These are phyloP conservation scores for Kryphioiulus occultus DNA, from an alignment of 2,888 invertebrate genomes.

Conservation along the genomic window DNA sequence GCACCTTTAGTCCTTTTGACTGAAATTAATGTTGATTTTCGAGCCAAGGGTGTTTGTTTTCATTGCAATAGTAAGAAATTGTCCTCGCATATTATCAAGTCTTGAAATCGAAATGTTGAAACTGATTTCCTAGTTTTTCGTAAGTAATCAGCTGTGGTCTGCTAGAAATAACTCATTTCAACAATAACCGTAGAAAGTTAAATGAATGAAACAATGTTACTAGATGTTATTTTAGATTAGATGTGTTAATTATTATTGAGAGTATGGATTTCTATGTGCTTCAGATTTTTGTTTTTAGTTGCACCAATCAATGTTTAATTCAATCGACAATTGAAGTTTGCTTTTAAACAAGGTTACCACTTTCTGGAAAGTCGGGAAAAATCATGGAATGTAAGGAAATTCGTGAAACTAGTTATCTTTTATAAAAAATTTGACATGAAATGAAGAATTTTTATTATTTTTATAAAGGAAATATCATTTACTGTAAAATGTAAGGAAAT, in stretches of 20 bases:
- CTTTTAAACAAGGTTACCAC: neutral
- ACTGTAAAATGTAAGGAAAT: too few species aligned
- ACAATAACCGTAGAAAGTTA: neutral
- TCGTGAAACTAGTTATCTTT: too few species aligned
- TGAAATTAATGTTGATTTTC: neutral
- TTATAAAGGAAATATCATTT: too few species aligned
- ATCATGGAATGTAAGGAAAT: too few species aligned
- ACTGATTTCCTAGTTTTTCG: neutral
- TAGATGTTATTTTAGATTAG: neutral
- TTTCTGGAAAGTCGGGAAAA: too few species aligned
- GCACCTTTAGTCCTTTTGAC: too few species aligned
- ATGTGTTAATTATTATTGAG: neutral
- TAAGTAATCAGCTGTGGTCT: neutral
- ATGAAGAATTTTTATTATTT: too few species aligned
- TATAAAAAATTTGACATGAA: too few species aligned
- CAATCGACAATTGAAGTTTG: neutral
- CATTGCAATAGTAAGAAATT: neutral
- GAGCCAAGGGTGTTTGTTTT: neutral
- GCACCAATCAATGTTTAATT: neutral
- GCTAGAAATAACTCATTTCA: neutral
- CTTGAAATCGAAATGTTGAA: neutral
- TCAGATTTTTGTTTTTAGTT: neutral
- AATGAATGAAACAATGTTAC: constrained; percentile 26
- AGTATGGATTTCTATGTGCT: neutral
- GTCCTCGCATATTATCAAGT: neutral